These are phyloP conservation scores for Perca schrenkii DNA, from an alignment of 2,113 vertebrate species.

Conservation along the genomic window DNA sequence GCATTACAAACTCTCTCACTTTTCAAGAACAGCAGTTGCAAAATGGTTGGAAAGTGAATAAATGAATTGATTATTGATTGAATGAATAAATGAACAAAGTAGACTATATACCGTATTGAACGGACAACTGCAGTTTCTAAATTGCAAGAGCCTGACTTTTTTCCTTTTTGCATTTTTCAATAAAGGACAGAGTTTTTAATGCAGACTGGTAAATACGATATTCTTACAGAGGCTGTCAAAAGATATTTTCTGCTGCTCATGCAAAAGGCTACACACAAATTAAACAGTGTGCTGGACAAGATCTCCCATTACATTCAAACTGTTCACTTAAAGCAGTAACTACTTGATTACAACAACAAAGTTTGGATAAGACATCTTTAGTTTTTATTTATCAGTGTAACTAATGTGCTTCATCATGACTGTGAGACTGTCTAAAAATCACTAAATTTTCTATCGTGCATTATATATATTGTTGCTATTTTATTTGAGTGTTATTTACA, in stretches of 20 bases:
- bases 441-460: not conserved
- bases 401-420: not conserved
- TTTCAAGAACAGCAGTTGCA: not conserved
- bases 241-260: not conserved
- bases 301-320: not conserved
- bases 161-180: not conserved
- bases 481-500: not conserved
- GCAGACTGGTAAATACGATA: not conserved
- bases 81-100: not conserved
- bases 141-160: not conserved
- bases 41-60: not conserved
- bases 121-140: not conserved
- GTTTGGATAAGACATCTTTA: not conserved
- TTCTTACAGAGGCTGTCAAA: constrained; percentile 7
- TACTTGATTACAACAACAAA: not conserved
- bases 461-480: not conserved
- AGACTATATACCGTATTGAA: not conserved
- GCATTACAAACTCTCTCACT: not conserved
- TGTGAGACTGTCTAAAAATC: not conserved
- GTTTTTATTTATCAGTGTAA: not conserved
- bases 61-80: not conserved
- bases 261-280: not conserved
- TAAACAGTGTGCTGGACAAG: not conserved
- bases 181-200: not conserved
- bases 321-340: not conserved